Percentiles rank a stretch among this genome's conserved stretches.
Conservation (phyloP, 37 sponge, comb jelly and placozoan genomes). For the Hexactinellida sp. region DNA sequence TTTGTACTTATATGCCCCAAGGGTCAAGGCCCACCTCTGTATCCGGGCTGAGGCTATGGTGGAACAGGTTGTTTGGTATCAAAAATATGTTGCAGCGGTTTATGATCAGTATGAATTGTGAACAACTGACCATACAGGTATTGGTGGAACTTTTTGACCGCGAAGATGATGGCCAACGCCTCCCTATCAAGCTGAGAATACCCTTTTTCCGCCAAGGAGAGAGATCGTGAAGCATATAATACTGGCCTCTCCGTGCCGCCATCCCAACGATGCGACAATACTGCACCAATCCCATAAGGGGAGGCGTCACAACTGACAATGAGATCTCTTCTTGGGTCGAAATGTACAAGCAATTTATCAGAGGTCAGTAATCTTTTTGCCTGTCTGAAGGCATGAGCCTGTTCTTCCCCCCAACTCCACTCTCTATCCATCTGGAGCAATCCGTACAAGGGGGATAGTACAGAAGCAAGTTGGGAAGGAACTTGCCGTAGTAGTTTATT, state of each 20-base stretch:
- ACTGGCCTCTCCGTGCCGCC: conserved; percentile 29
- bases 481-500: conserved; percentile 30
- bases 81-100: conserved; percentile 36
- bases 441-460: conserved; percentile 25
- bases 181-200: conserved; percentile 36
- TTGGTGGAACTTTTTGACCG: conserved; percentile 35
- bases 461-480: conserved; percentile 25
- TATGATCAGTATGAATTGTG: conserved; percentile 30
- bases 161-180: conserved; percentile 32
- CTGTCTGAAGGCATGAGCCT: conserved; percentile 26
- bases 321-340: conserved; percentile 6
- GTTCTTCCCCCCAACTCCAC: conserved; percentile 21
- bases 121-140: conserved; percentile 32
- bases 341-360: conserved; percentile 19
- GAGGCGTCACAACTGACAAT: conserved; percentile 25
- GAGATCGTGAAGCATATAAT: conserved; percentile 21
- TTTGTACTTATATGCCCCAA: conserved; percentile 23
- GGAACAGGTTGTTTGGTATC: conserved; percentile 5
- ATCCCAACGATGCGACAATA: conserved; percentile 28
- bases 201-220: conserved; percentile 15
- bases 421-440: neutral
- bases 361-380: conserved; percentile 27
- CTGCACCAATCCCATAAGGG: conserved; percentile 33
- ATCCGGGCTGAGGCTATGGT: conserved; percentile 26
- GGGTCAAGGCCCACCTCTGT: conserved; percentile 35